These are phyloP conservation scores for Polyodon spathula DNA, from an alignment of 2,113 vertebrate species.

Conservation along the genomic window DNA sequence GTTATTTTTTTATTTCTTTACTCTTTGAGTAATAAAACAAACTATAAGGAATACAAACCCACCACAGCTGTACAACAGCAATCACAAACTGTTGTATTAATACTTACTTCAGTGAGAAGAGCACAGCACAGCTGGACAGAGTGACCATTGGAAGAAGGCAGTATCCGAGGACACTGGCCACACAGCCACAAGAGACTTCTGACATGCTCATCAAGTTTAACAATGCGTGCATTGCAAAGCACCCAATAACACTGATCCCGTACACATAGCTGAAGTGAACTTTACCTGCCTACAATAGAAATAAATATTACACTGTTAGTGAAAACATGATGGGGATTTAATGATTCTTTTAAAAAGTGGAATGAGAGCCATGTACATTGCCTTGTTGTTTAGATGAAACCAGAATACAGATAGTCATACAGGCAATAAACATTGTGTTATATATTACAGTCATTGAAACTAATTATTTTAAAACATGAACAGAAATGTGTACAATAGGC, in stretches of 20 bases:
- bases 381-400: no score
- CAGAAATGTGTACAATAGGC: no score
- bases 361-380: no score
- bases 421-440: no score
- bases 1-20: not conserved
- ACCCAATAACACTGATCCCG: constrained; percentile 68
- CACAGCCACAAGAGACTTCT: constrained; percentile 65
- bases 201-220: constrained; percentile 71
- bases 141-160: constrained; percentile 77
- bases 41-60: not conserved
- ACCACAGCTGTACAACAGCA: no score
- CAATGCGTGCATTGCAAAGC: constrained; percentile 60
- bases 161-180: constrained; percentile 77
- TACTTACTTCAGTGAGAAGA: constrained; percentile 76
- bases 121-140: constrained; percentile 57
- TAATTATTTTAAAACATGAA: no score
- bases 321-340: no score
- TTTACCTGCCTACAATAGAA: constrained; percentile 65
- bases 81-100: no score
- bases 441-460: no score
- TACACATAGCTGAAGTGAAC: constrained; percentile 77
- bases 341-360: no score
- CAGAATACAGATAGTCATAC: no score
- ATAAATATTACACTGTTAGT: no score
- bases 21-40: constrained; percentile 6